A percentile compares a stretch with the other conserved stretches of the same genome.
Conservation (phyloP, 2,113 vertebrate species). For the Pontoporia blainvillei region DNA sequence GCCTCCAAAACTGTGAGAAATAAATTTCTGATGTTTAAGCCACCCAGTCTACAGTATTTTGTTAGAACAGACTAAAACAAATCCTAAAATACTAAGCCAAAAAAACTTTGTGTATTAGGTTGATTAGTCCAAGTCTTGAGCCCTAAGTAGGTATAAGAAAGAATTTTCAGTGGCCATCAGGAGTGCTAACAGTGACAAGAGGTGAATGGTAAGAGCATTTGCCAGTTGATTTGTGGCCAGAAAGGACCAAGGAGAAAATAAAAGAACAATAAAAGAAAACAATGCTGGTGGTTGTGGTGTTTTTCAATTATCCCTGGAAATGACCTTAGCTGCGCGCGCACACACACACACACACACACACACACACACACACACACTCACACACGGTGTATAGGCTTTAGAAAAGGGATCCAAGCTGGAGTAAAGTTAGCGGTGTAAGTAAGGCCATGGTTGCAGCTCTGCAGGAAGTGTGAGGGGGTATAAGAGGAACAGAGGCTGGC, state of each 20-base stretch:
- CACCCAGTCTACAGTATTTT: not conserved
- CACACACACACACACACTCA: not conserved
- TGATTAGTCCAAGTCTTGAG: not conserved
- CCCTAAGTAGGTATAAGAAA: not conserved
- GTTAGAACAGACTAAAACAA: not conserved
- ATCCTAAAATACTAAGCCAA: not conserved
- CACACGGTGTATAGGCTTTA: not conserved
- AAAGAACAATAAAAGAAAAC: not conserved
- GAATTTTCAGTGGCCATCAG: not conserved
- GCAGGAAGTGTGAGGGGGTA: not conserved
- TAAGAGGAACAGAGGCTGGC: not conserved
- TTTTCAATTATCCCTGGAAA: not conserved
- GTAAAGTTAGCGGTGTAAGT: not conserved
- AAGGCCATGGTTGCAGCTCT: rapidly evolving
- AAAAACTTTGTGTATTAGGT: not conserved
- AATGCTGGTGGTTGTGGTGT: not conserved
- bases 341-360: not conserved
- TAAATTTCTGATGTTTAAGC: not conserved
- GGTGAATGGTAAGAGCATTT: not conserved
- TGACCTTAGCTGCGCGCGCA: not conserved
- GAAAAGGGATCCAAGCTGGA: not conserved
- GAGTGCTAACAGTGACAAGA: not conserved
- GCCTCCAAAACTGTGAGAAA: not conserved
- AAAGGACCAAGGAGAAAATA: not conserved
- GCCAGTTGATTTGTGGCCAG: too few relatives aligned